phyloP scores from a whole-genome alignment of 2,888 invertebrate genomes.

The Temnothorax unifasciatus region DNA sequence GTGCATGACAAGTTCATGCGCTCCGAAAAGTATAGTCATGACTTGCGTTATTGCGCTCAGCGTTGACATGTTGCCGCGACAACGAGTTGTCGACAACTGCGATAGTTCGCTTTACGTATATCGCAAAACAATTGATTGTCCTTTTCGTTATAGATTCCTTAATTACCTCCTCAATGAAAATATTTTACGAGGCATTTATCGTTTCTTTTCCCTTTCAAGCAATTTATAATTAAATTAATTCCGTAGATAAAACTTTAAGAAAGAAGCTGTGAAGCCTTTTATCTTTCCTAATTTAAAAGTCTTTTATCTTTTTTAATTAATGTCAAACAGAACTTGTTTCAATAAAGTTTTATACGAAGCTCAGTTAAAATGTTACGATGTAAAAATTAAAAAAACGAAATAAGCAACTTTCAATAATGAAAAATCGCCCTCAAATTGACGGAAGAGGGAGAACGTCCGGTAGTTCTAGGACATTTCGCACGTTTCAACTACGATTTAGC shows the following conservation, averaged over 20 bases:
- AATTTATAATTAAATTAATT: conserved; percentile 8
- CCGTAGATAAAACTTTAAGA: not conserved
- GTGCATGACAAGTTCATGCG: conserved; percentile 23
- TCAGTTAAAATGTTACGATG: not conserved
- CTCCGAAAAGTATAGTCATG: conserved; percentile 35
- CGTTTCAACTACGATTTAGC: conserved; percentile 10
- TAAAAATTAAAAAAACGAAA: not conserved
- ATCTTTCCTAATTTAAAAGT: not conserved
- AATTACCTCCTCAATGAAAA: not conserved
- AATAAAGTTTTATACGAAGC: not conserved
- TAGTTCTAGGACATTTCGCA: not conserved
- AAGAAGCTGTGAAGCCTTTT: not conserved
- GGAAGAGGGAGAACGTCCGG: not conserved
- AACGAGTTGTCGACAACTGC: conserved; percentile 1
- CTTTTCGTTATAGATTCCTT: not conserved
- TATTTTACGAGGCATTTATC: not conserved
- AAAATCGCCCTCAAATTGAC: not conserved
- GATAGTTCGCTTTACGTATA: not conserved
- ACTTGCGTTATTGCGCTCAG: conserved; percentile 43
- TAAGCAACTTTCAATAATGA: not conserved
- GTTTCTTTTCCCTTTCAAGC: not conserved
- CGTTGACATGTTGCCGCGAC: conserved; percentile 31
- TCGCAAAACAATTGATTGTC: not conserved
- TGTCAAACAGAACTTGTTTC: not conserved
- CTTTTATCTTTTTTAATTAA: not conserved